Evolutionary conservation across 2,797 vertebrate species (phyloP).

Genomic region (Protosalanx chinensis): DNA sequence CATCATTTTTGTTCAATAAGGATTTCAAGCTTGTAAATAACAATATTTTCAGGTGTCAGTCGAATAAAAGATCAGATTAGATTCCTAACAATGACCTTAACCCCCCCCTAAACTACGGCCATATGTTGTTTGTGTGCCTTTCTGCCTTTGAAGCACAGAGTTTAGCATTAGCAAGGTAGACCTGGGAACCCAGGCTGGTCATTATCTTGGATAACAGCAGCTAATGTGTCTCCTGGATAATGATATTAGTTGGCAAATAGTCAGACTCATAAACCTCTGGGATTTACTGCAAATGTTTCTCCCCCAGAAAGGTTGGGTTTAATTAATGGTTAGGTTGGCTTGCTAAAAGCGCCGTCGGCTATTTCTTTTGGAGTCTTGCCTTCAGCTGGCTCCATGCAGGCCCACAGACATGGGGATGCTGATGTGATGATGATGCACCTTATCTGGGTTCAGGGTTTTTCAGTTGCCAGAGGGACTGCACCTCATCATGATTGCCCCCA

Average conservation of each 20-base stretch:
- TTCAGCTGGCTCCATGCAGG: conserved; percentile 34
- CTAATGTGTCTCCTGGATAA: background rate
- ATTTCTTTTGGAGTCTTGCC: background rate
- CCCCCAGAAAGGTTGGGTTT: background rate
- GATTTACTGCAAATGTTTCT: background rate
- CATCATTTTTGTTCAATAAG: background rate
- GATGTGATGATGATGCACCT: conserved; percentile 35
- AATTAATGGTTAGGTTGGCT: background rate
- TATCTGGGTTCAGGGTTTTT: conserved; percentile 43
- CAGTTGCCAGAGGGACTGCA: conserved; percentile 35
- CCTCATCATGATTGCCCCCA: background rate
- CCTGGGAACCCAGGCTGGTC: background rate
- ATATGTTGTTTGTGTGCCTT: background rate
- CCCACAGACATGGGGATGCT: background rate
- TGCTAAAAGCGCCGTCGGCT: background rate
- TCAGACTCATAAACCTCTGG: background rate
- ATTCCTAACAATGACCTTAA: background rate
- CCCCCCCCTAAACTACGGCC: no score
- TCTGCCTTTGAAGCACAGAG: no score
- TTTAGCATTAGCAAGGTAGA: background rate
- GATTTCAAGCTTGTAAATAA: background rate
- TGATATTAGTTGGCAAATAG: background rate
- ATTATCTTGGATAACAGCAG: background rate
- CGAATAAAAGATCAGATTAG: background rate
- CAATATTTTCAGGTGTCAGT: background rate